These are phyloP conservation scores for Genyomyrus donnyi DNA, from an alignment of 2,113 vertebrate genomes.

Conservation along the genomic window DNA sequence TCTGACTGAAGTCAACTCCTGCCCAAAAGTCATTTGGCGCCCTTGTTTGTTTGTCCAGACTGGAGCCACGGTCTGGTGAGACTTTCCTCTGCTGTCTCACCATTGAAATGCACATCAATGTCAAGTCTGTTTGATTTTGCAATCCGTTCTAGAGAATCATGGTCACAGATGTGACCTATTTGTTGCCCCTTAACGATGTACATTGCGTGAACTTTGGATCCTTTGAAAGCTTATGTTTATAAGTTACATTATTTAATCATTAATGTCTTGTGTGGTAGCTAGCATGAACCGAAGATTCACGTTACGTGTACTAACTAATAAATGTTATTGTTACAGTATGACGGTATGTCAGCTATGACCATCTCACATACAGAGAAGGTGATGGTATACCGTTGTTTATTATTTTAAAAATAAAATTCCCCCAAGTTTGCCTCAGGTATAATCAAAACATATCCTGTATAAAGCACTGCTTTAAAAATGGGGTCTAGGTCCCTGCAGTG, in stretches of 20 bases:
- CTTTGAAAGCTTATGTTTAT: not conserved
- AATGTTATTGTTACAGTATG: not conserved
- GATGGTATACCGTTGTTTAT: not conserved
- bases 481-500: too few relatives aligned
- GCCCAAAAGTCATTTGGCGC: not conserved
- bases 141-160: not conserved
- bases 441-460: not conserved
- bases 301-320: not conserved
- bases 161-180: too few relatives aligned
- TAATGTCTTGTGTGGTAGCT: not conserved
- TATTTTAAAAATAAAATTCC: not conserved
- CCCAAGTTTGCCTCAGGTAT: not conserved
- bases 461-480: not conserved
- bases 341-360: not conserved
- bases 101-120: not conserved
- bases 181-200: not conserved
- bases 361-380: not conserved
- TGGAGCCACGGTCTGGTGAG: not conserved
- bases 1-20: not conserved
- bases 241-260: not conserved
- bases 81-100: not conserved
- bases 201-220: not conserved
- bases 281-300: not conserved
- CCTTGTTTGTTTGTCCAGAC: not conserved
- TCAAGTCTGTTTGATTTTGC: not conserved